Conservation (phyloP, 2,797 vertebrate genomes). For the Oreortyx pictus region DNA sequence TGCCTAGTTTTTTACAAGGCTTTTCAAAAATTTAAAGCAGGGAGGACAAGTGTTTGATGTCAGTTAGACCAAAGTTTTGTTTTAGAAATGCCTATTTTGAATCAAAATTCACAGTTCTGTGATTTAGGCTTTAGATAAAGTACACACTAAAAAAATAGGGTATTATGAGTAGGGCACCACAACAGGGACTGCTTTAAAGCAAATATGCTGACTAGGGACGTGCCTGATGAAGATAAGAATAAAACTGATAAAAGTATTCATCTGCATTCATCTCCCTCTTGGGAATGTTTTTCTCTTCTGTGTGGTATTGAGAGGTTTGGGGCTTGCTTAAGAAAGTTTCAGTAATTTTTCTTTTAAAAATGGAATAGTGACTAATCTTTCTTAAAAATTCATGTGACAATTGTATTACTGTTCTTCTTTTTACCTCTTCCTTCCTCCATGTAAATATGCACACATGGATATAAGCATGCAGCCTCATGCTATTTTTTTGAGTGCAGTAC, state of each 20-base stretch:
- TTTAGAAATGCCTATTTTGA: neutral
- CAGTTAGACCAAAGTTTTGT: neutral
- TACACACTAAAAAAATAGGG: neutral
- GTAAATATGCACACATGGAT: rapidly evolving
- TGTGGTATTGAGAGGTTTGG: neutral
- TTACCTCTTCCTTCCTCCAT: neutral
- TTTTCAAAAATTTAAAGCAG: neutral
- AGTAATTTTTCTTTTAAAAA: neutral
- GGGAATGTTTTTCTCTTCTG: neutral
- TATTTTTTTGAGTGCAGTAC: neutral
- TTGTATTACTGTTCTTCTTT: neutral
- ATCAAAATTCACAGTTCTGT: neutral
- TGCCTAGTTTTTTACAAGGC: neutral
- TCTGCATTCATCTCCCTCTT: neutral
- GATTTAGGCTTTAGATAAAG: neutral
- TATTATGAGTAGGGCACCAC: neutral
- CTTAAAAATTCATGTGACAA: neutral
- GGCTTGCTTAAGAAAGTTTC: neutral
- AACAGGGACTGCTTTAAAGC: neutral
- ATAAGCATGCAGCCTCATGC: neutral
- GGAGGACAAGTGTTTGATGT: neutral
- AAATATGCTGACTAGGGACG: neutral
- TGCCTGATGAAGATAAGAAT: neutral
- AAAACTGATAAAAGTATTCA: neutral
- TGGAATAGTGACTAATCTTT: neutral